These are phyloP conservation scores for Ciconia nigra DNA, from an alignment of 2,797 vertebrate species.

Conservation along the genomic window DNA sequence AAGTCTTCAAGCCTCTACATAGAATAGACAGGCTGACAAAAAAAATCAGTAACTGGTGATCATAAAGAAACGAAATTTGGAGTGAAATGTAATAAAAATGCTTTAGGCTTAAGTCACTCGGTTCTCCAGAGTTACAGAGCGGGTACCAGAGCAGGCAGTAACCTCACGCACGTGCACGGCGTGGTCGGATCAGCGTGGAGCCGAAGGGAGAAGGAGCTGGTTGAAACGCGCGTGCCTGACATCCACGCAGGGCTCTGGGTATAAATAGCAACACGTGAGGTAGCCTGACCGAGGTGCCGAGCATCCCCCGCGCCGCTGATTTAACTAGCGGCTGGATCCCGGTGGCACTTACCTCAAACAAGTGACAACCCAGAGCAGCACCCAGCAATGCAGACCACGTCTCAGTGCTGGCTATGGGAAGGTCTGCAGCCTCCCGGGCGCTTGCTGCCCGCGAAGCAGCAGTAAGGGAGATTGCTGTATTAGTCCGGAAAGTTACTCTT, in stretches of 20 bases:
- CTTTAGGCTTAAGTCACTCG: background rate
- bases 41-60: background rate
- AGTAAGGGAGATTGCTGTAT: background rate
- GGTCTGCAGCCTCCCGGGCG: background rate
- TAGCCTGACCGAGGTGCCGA: background rate
- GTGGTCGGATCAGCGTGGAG: accelerated
- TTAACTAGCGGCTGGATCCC: background rate
- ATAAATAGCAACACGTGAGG: accelerated
- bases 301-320: accelerated
- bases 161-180: accelerated
- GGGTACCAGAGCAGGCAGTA: background rate
- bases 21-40: slow-evolving; percentile 6
- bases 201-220: background rate
- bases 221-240: accelerated
- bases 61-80: slow-evolving; percentile 5
- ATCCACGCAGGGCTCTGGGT: background rate
- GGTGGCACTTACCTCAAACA: background rate
- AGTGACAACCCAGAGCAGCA: background rate
- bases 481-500: background rate
- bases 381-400: background rate
- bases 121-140: background rate
- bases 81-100: background rate
- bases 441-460: background rate
- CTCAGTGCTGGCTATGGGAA: background rate
- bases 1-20: background rate